Evolutionary conservation across 2,113 vertebrate species (phyloP).

Genomic region (Vicugna pacos): DNA sequence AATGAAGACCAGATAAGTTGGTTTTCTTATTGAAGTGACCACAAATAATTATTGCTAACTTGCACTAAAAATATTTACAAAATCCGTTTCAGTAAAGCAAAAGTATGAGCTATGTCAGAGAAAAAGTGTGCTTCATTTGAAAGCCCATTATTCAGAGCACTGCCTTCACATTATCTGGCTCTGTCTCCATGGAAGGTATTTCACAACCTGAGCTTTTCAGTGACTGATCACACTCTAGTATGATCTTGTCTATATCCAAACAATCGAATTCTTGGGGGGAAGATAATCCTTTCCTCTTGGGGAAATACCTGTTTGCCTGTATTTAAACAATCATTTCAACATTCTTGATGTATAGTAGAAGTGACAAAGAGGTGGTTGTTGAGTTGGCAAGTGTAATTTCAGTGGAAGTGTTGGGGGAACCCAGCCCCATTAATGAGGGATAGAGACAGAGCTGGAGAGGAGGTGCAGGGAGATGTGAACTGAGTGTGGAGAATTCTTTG

Average conservation of each 20-base stretch:
- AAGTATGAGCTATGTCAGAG: background rate
- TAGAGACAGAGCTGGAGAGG: background rate
- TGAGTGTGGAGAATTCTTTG: background rate
- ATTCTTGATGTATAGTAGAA: background rate
- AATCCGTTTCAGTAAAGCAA: background rate
- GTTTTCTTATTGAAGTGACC: background rate
- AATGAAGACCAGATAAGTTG: background rate
- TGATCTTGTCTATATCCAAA: background rate
- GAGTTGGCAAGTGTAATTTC: background rate
- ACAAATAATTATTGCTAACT: background rate
- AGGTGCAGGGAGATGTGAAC: background rate
- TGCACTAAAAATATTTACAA: background rate
- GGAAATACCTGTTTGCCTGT: background rate
- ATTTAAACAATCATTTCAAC: background rate
- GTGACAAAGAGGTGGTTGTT: background rate
- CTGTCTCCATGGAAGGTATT: background rate
- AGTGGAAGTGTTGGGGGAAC: background rate
- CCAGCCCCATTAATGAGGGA: background rate
- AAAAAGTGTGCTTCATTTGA: background rate
- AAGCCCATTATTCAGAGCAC: background rate
- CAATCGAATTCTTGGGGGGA: background rate
- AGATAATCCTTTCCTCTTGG: background rate
- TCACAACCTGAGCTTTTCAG: background rate
- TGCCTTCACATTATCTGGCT: background rate
- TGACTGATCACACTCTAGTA: background rate